Conservation (phyloP, 2,797 vertebrate species). For the Meda fulgida region DNA sequence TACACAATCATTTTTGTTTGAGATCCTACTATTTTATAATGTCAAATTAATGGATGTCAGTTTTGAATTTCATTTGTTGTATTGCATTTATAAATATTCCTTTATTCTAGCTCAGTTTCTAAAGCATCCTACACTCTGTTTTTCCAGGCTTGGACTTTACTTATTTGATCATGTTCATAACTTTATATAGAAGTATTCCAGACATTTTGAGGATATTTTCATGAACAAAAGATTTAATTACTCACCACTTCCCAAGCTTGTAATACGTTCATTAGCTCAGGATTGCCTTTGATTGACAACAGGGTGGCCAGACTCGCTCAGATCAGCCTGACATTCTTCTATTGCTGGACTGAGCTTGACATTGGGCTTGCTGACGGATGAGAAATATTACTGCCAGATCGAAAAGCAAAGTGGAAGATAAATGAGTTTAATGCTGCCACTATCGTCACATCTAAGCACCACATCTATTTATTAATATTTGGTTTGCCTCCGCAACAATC, state of each 20-base stretch:
- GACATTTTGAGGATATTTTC: slow-evolving; percentile 52
- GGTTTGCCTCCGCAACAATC: slow-evolving; percentile 73
- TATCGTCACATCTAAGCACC: slow-evolving; percentile 76
- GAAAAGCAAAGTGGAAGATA: slow-evolving; percentile 80
- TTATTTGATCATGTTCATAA: slow-evolving; percentile 1
- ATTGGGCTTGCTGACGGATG: slow-evolving; percentile 84
- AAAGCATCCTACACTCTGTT: background rate
- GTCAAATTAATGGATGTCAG: slow-evolving; percentile 34
- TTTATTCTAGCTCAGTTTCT: background rate
- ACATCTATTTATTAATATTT: slow-evolving; percentile 83
- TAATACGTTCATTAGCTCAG: slow-evolving; percentile 65
- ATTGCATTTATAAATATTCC: background rate
- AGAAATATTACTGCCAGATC: slow-evolving; percentile 79
- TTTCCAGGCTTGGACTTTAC: background rate
- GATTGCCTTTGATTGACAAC: slow-evolving; percentile 83
- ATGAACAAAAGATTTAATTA: slow-evolving; percentile 71
- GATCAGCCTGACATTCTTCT: slow-evolving; percentile 78
- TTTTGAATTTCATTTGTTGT: background rate
- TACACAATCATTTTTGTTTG: slow-evolving; percentile 61
- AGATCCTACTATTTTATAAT: slow-evolving; percentile 32
- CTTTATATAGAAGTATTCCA: background rate
- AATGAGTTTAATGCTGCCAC: slow-evolving; percentile 75
- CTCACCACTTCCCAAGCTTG: slow-evolving; percentile 69
- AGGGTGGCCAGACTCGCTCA: slow-evolving; percentile 70
- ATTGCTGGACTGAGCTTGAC: slow-evolving; percentile 75